Conservation (phyloP, 2,797 vertebrate species). For the Enteromius anoplus region DNA sequence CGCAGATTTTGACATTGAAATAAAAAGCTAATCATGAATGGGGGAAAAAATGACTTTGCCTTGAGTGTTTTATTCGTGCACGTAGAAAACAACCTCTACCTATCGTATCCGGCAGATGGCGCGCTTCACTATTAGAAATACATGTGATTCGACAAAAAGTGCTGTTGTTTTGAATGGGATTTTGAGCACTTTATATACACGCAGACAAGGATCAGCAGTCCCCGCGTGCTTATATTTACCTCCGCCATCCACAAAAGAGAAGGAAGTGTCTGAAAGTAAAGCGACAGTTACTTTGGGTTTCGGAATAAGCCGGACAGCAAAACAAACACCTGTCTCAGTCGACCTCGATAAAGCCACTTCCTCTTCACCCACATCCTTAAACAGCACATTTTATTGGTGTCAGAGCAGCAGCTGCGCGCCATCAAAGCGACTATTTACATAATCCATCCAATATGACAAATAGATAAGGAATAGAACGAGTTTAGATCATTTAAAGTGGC, state of each 20-base stretch:
- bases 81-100: not conserved
- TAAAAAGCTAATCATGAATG: constrained; percentile 5
- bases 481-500: not conserved
- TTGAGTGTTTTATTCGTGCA: not conserved
- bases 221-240: not conserved
- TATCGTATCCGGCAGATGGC: constrained; percentile 60
- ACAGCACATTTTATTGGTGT: constrained; percentile 48
- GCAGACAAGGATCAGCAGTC: not conserved
- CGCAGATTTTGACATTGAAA: not conserved
- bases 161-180: not conserved
- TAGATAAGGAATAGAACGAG: not conserved
- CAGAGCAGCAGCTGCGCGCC: constrained; percentile 40
- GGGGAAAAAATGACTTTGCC: not conserved
- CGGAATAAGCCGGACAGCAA: constrained; percentile 61
- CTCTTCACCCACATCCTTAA: constrained; percentile 68
- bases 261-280: constrained; percentile 57
- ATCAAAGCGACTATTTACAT: constrained; percentile 49
- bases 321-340: constrained; percentile 73
- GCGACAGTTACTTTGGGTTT: constrained; percentile 58
- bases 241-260: not conserved
- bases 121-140: constrained; percentile 32
- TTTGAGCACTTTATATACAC: not conserved
- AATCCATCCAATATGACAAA: constrained; percentile 13
- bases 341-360: constrained; percentile 68
- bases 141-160: not conserved